Evolutionary conservation across 2,797 vertebrate species (phyloP).

Genomic region (Pseudocheirus occidentalis): DNA sequence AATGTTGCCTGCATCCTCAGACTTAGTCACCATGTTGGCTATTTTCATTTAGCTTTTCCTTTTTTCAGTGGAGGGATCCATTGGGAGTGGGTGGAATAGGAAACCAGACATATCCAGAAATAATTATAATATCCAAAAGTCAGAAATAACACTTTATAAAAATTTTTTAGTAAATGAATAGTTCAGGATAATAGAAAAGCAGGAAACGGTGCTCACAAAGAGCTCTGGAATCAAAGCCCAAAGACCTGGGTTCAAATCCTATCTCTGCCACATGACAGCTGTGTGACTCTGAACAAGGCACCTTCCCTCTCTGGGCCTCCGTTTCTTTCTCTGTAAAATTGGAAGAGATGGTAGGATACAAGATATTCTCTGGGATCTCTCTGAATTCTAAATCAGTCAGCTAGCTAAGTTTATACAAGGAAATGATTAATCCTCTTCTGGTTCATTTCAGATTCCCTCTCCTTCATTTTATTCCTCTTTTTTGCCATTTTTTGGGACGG

Average conservation of each 20-base stretch:
- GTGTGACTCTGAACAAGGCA: background rate
- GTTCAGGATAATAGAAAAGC: background rate
- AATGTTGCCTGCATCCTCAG: background rate
- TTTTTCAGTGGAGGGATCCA: background rate
- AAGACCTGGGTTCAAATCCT: background rate
- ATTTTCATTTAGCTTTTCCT: background rate
- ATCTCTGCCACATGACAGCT: background rate
- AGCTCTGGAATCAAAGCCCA: background rate
- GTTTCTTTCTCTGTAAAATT: background rate
- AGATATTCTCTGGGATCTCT: background rate
- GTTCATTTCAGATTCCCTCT: background rate
- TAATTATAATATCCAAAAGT: background rate
- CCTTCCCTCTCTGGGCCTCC: background rate
- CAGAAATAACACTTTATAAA: no score
- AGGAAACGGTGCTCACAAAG: background rate
- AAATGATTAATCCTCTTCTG: background rate
- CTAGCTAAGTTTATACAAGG: background rate
- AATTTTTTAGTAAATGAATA: background rate
- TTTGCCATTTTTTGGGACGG: no score
- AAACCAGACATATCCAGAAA: background rate
- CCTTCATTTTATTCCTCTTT: background rate
- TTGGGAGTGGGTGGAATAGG: background rate
- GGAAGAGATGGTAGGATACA: background rate
- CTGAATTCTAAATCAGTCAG: background rate
- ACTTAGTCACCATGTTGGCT: background rate